A percentile compares a stretch with the other conserved stretches of the same genome.
These are phyloP conservation scores for Stegodyphus dumicola DNA, from an alignment of 1,140 invertebrate genomes.

Conservation along the genomic window DNA sequence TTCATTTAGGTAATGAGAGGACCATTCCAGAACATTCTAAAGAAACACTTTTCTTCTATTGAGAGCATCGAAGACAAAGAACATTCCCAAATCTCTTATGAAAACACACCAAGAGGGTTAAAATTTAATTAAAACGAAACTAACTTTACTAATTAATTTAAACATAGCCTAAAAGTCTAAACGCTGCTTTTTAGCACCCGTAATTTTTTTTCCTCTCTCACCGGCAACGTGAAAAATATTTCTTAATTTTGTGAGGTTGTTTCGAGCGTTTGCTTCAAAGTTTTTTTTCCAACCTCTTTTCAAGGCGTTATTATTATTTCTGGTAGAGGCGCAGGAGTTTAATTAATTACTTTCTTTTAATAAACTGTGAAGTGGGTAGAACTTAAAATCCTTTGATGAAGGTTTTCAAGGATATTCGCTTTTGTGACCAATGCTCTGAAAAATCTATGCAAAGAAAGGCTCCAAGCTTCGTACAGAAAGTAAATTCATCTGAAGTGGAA, in stretches of 20 bases:
- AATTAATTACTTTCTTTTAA: neutral
- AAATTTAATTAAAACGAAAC: conserved; percentile 52
- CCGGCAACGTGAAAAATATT: conserved; percentile 18
- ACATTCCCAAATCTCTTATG: neutral
- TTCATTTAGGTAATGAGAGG: too few relatives aligned
- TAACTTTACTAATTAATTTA: conserved; percentile 48
- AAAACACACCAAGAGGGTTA: conserved; percentile 12
- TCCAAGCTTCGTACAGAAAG: too few relatives aligned
- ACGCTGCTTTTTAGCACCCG: neutral
- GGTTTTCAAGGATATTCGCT: too few relatives aligned
- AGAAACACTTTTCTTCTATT: too few relatives aligned
- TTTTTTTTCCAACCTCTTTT: too few relatives aligned
- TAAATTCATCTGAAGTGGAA: too few relatives aligned
- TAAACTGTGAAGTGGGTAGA: neutral
- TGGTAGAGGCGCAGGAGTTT: neutral
- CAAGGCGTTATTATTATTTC: neutral
- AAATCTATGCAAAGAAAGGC: too few relatives aligned
- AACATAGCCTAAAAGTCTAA: neutral
- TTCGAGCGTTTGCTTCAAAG: too few relatives aligned
- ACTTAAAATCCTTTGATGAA: too few relatives aligned
- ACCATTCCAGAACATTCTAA: too few relatives aligned
- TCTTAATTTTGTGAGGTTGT: conserved; percentile 20
- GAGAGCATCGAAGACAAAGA: too few relatives aligned
- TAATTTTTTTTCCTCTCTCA: neutral
- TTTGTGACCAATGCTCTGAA: too few relatives aligned